Base-by-base conservation (phyloP, 1,140 invertebrate genomes). In the Tachypleus tridentatus region DNA sequence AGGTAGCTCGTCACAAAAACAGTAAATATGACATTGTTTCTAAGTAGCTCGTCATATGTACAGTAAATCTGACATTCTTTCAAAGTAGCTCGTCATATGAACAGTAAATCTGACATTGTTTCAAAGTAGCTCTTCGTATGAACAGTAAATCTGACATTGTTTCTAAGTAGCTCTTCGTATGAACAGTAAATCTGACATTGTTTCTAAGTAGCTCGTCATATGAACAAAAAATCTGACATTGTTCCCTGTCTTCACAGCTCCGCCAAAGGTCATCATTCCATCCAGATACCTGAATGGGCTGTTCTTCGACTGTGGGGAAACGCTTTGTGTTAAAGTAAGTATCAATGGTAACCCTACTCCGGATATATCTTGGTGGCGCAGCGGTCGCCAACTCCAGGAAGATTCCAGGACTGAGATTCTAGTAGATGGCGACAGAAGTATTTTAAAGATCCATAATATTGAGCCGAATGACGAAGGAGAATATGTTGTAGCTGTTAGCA, bases 331-430 rank as follows among this genome's bases (percentile, higher is more conserved):
- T 8, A 54, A 54, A n/a, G n/a, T 54, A 54, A 54, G n/a, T 54
- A 54, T 54, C 85, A 69, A 91, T 7, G 53, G 53, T 8, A 7
- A 54, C 7, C 53, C 53, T 54, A n/a, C n/a, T 54, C 53, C 53
- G 53, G 53, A 54, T 8, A n/a, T 54, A 7, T 8, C 53, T 54
- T 54, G 53, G 53, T 54, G 7, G 7, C 7, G 53, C 7, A 54
- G n/a, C 53, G n/a, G n/a, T n/a, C 7, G 7, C 7, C 53, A 7
- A 7, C n/a, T 54, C 7, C 7, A 7, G 7, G n/a, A 8, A n/a
- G n/a, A 54, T n/a, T 7, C 7, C 7, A 54, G n/a, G n/a, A 54
- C 3, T 54, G n/a, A 7, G n/a, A 54, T 54, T 54, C n/a, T 54
- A 54, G 7, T 7, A n/a, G 53, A 54, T 54, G 53, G n/a, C 0